phyloP scores from a whole-genome alignment of 2,113 vertebrate genomes.

The Tapirus terrestris region DNA sequence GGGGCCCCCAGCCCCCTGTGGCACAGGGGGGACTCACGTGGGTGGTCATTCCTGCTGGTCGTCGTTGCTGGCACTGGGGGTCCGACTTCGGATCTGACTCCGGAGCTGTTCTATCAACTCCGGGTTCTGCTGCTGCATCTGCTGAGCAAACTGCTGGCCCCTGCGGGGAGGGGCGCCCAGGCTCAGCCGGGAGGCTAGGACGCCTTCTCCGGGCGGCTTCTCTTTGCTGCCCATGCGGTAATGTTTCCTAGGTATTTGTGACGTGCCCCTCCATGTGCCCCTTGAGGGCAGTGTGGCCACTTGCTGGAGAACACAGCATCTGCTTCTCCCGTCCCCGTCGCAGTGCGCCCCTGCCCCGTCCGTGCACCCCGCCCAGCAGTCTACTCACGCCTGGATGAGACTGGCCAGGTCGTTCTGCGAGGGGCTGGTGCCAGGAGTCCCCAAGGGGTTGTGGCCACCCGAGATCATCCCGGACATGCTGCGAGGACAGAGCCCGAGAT shows the following conservation, averaged over 20 bases:
- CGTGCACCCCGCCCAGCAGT: fast-evolving
- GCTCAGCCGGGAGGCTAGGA: background rate
- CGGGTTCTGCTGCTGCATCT: slow-evolving; percentile 98
- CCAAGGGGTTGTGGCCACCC: slow-evolving; percentile 88
- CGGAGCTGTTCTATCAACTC: slow-evolving; percentile 96
- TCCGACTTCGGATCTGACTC: slow-evolving; percentile 94
- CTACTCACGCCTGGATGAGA: slow-evolving; percentile 97
- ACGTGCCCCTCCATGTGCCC: background rate
- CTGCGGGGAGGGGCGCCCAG: slow-evolving; percentile 71
- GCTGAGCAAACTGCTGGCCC: slow-evolving; percentile 97
- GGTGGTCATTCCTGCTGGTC: slow-evolving; percentile 90
- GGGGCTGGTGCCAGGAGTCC: slow-evolving; percentile 81
- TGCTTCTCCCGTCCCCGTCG: fast-evolving
- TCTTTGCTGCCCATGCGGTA: no score
- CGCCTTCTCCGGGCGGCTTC: background rate
- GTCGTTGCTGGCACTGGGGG: slow-evolving; percentile 94
- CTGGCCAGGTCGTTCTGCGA: slow-evolving; percentile 92
- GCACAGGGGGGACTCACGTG: background rate
- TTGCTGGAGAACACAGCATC: background rate
- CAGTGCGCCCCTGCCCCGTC: no score
- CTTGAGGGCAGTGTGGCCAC: background rate
- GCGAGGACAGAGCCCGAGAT: fast-evolving
- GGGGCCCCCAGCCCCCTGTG: no score
- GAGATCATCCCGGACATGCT: slow-evolving; percentile 99
- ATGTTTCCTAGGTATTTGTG: background rate